Conservation (phyloP, 2,888 invertebrate genomes). For the Unio delphinus region DNA sequence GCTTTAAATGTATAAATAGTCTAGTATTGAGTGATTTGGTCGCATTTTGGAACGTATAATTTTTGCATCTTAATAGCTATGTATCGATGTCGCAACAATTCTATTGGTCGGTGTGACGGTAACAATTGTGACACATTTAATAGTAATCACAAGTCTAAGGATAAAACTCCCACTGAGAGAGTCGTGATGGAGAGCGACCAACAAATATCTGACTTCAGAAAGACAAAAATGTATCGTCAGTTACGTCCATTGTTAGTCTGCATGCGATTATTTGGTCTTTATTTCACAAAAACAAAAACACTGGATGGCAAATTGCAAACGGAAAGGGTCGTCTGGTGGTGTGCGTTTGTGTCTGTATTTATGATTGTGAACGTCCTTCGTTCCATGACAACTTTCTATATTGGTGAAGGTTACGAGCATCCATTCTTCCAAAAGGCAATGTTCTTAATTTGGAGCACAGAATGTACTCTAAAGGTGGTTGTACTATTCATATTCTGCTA, state of each 20-base stretch:
- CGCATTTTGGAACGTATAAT: too few relatives aligned
- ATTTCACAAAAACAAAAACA: slow-evolving; percentile 18
- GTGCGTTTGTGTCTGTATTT: slow-evolving; percentile 22
- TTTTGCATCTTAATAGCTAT: too few relatives aligned
- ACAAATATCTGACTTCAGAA: neutral
- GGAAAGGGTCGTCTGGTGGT: slow-evolving; percentile 20
- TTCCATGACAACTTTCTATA: slow-evolving; percentile 31
- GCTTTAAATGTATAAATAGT: too few relatives aligned
- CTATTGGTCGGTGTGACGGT: too few relatives aligned
- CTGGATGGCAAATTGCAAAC: slow-evolving; percentile 10
- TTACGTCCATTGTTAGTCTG: slow-evolving; percentile 25
- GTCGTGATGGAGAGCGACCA: too few relatives aligned
- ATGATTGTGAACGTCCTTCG: slow-evolving; percentile 23
- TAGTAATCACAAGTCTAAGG: too few relatives aligned
- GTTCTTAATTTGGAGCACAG: slow-evolving; percentile 40
- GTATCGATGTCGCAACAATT: too few relatives aligned
- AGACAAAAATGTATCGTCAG: slow-evolving; percentile 17
- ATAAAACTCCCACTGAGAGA: too few relatives aligned
- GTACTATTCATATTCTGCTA: slow-evolving; percentile 27
- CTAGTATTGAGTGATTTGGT: too few relatives aligned
- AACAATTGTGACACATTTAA: too few relatives aligned
- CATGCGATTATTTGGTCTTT: slow-evolving; percentile 35
- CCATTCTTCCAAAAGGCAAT: slow-evolving; percentile 45
- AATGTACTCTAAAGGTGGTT: slow-evolving; percentile 30
- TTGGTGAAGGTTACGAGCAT: slow-evolving; percentile 30